phyloP scores from a whole-genome alignment of 2,888 invertebrate species.

The Dastarcus helophoroides region DNA sequence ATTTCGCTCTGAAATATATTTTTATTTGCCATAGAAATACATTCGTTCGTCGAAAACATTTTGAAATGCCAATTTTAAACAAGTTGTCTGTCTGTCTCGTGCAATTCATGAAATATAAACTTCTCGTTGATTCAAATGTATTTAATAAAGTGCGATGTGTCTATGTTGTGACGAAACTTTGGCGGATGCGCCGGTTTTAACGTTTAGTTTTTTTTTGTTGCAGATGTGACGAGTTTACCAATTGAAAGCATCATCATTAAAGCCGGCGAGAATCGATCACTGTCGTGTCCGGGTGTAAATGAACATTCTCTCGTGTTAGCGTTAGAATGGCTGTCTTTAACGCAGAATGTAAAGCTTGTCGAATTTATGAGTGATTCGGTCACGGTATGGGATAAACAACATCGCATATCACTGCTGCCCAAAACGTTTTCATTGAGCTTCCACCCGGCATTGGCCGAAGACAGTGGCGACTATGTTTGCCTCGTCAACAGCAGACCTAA shows the following conservation, averaged over 20 bases:
- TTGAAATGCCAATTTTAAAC: no score
- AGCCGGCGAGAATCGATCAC: constrained; percentile 53
- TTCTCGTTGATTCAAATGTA: no score
- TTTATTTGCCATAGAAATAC: no score
- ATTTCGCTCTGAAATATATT: no score
- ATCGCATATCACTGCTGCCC: constrained; percentile 46
- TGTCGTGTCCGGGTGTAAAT: constrained; percentile 56
- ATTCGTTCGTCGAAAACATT: no score
- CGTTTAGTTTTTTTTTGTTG: constrained; percentile 23
- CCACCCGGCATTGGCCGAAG: constrained; percentile 49
- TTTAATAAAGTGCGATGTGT: no score
- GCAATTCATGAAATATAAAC: no score
- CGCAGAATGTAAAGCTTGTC: constrained; percentile 39
- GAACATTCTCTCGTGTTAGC: constrained; percentile 53
- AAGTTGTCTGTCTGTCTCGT: no score
- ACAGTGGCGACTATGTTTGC: constrained; percentile 56
- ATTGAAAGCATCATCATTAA: constrained; percentile 48
- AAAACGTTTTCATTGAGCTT: constrained; percentile 52
- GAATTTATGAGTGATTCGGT: constrained; percentile 43
- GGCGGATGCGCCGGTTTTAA: no score
- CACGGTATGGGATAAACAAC: constrained; percentile 41
- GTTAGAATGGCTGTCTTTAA: constrained; percentile 47
- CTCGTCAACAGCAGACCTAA: constrained; percentile 56
- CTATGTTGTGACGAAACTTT: no score
- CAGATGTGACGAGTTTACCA: constrained; percentile 50